phyloP scores from a whole-genome alignment of 64 coral and sea anemone genomes.

The Anthopleura sola region DNA sequence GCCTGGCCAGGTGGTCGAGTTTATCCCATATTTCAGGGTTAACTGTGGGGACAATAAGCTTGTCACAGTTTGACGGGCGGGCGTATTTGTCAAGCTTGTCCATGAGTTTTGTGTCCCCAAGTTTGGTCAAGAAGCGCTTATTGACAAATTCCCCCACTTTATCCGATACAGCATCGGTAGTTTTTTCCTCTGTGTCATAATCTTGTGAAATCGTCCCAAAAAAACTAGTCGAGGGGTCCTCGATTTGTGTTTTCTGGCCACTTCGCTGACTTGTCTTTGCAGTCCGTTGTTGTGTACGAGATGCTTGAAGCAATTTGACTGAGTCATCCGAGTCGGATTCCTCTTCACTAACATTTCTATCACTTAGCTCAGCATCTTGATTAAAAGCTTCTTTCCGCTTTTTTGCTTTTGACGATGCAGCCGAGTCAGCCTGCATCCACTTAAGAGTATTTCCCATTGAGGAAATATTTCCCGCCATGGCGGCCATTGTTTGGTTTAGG shows the following conservation, averaged over 20 bases:
- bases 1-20: slow-evolving; percentile 15
- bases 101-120: slow-evolving; percentile 28
- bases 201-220: slow-evolving; percentile 6
- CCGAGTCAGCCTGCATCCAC: too few relatives aligned
- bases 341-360: too few relatives aligned
- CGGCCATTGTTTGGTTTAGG: too few relatives aligned
- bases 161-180: not conserved
- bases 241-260: not conserved
- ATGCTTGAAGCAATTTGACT: not conserved
- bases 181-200: slow-evolving; percentile 34
- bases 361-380: too few relatives aligned
- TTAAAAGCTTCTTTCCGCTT: too few relatives aligned
- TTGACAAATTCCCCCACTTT: slow-evolving; percentile 44
- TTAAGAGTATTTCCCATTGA: too few relatives aligned
- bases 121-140: slow-evolving; percentile 29
- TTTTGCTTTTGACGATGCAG: too few relatives aligned
- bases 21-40: slow-evolving; percentile 13
- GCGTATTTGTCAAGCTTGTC: slow-evolving; percentile 29
- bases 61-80: slow-evolving; percentile 45
- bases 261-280: not conserved
- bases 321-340: too few relatives aligned
- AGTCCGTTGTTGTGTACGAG: not conserved
- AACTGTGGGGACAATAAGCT: slow-evolving; percentile 13
- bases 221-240: slow-evolving; percentile 4
- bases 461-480: too few relatives aligned